These are phyloP conservation scores for Anomalospiza imberbis DNA, from an alignment of 2,797 vertebrate genomes.

Conservation along the genomic window DNA sequence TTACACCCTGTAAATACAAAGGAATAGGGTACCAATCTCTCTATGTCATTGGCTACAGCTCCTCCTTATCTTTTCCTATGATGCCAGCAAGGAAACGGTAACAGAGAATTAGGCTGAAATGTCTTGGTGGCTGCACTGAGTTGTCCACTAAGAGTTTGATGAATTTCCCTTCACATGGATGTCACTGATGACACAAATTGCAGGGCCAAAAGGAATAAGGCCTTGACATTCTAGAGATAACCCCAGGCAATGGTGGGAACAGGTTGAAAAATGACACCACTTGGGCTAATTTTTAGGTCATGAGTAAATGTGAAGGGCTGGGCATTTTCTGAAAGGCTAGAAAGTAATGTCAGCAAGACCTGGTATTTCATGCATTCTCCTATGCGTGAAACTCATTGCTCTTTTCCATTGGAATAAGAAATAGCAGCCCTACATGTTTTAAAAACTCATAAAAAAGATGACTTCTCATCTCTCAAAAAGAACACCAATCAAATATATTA, in stretches of 20 bases:
- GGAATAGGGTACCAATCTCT: neutral
- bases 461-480: neutral
- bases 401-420: neutral
- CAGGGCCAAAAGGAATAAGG: neutral
- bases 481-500: neutral
- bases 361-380: neutral
- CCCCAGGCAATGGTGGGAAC: neutral
- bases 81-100: neutral
- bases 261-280: conserved; percentile 19
- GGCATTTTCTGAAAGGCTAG: neutral
- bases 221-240: neutral
- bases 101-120: neutral
- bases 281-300: conserved; percentile 27
- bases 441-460: neutral
- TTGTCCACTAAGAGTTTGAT: neutral
- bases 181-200: conserved; percentile 15
- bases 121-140: neutral
- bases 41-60: neutral
- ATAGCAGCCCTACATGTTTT: neutral
- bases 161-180: neutral
- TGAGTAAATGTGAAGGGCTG: neutral
- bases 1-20: neutral
- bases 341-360: neutral
- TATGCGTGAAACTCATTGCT: neutral
- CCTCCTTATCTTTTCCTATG: neutral